phyloP scores from a whole-genome alignment of 2,888 invertebrate genomes.

The Hermaeophaga mercurialis region DNA sequence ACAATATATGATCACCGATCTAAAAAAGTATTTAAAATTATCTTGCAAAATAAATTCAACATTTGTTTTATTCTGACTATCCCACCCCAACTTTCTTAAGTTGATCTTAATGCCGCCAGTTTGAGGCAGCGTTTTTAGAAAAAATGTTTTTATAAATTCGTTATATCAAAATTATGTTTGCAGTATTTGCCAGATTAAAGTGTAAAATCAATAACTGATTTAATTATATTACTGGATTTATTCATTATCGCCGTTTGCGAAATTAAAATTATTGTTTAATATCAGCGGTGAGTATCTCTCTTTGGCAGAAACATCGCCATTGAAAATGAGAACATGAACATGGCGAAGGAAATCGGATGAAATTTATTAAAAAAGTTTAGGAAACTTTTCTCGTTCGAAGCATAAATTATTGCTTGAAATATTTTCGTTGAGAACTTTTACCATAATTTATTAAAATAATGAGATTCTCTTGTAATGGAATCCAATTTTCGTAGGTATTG shows the following conservation, averaged over 20 bases:
- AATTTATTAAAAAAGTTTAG: constrained; percentile 44
- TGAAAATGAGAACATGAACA: constrained; percentile 19
- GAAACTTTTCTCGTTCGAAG: constrained; percentile 33
- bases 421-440: constrained; percentile 26
- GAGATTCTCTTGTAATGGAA: constrained; percentile 27
- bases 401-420: constrained; percentile 33
- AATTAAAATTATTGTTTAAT: constrained; percentile 20
- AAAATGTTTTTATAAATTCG: too few relatives aligned
- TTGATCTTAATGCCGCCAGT: too few relatives aligned
- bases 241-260: constrained; percentile 1
- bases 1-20: too few relatives aligned
- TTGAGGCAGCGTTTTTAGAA: too few relatives aligned
- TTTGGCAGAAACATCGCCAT: constrained; percentile 15
- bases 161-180: too few relatives aligned
- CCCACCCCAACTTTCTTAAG: too few relatives aligned
- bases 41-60: too few relatives aligned
- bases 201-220: background rate
- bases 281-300: constrained; percentile 16
- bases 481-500: constrained; percentile 23
- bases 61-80: too few relatives aligned
- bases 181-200: too few relatives aligned
- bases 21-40: too few relatives aligned
- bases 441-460: constrained; percentile 32
- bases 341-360: constrained; percentile 29
- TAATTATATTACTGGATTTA: background rate